Conservation (phyloP, 2,888 invertebrate species). For the Drosophila nigritarsus region DNA sequence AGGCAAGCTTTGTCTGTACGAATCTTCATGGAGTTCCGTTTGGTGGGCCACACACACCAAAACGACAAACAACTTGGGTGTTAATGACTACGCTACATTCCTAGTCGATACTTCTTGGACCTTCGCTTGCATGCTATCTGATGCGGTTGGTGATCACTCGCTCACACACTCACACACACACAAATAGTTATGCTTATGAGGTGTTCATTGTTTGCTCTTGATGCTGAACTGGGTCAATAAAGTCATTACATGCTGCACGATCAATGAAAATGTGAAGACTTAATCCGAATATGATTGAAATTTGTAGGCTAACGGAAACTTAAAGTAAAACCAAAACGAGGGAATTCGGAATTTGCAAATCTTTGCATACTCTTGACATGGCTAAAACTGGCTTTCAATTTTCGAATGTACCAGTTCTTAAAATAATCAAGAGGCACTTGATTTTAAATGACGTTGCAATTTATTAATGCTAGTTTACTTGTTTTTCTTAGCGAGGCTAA, state of each 20-base stretch:
- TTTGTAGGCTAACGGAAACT: neutral
- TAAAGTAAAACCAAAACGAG: neutral
- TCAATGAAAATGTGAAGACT: conserved; percentile 11
- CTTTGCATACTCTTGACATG: neutral
- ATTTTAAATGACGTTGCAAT: neutral
- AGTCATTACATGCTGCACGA: conserved; percentile 21
- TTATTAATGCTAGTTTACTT: neutral
- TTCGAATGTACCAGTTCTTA: neutral
- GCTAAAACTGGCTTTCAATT: neutral
- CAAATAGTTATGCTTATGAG: conserved; percentile 56
- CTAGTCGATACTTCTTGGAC: conserved; percentile 21
- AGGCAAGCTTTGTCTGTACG: conserved; percentile 6
- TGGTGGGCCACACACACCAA: conserved; percentile 48
- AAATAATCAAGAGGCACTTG: neutral
- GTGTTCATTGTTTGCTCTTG: conserved; percentile 74
- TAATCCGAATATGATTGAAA: conserved; percentile 14
- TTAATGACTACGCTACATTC: conserved; percentile 43
- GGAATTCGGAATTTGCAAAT: neutral
- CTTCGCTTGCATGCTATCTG: conserved; percentile 34
- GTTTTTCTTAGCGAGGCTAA: neutral
- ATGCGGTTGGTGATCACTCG: conserved; percentile 20
- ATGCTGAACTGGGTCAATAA: conserved; percentile 69
- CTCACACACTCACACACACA: neutral
- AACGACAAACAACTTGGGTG: conserved; percentile 59
- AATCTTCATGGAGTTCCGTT: conserved; percentile 44